Percentiles rank a stretch among this genome's conserved stretches.
These are phyloP conservation scores for Anodontia alba DNA, from an alignment of 2,888 invertebrate species.

Conservation along the genomic window DNA sequence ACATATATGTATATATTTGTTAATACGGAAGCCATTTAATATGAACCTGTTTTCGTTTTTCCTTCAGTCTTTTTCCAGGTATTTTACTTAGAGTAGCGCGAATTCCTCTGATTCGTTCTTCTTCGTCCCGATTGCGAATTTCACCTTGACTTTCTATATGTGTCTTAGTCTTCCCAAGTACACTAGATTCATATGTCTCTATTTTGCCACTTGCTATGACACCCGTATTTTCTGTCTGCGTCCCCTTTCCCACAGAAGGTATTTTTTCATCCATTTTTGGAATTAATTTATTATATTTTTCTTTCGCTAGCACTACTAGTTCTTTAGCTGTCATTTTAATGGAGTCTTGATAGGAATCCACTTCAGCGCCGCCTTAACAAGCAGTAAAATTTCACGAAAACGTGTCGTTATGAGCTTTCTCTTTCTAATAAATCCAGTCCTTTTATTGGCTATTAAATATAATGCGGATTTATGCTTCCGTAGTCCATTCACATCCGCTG, in stretches of 20 bases:
- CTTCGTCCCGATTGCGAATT: background rate
- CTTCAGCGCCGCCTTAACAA: slow-evolving; percentile 11
- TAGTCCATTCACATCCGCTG: background rate
- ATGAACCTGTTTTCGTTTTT: background rate
- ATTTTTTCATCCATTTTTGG: background rate
- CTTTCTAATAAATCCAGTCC: slow-evolving; percentile 2
- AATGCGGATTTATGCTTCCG: background rate
- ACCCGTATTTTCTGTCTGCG: background rate
- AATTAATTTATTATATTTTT: slow-evolving; percentile 21
- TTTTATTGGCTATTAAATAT: background rate
- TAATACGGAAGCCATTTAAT: background rate
- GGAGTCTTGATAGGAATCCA: slow-evolving; percentile 9
- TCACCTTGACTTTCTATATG: no score
- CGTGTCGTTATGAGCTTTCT: background rate
- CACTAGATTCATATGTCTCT: background rate
- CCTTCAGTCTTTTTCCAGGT: background rate
- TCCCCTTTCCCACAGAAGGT: background rate
- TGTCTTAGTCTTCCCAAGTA: no score
- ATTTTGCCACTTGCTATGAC: background rate
- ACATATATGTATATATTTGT: no score
- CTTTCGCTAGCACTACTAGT: slow-evolving; percentile 19
- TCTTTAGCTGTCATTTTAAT: slow-evolving; percentile 20
- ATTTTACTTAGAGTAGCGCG: background rate
- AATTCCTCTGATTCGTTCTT: background rate
- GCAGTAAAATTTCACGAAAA: background rate